phyloP scores from a whole-genome alignment of 2,888 invertebrate species.

The Heterodera filipjevi region DNA sequence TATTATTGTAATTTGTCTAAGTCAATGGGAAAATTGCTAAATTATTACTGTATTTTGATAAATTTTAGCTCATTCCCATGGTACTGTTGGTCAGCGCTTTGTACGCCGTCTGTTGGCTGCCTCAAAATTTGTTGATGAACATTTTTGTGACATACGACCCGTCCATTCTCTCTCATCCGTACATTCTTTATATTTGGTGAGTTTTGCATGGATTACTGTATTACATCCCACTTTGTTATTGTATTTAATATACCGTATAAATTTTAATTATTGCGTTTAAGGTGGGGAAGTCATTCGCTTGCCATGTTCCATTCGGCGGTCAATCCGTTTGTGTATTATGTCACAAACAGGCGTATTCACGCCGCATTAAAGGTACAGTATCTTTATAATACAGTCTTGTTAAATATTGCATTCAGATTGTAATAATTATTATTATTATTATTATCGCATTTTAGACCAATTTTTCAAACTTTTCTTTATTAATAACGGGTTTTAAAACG shows the following conservation, averaged over 20 bases:
- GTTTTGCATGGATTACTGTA: background rate
- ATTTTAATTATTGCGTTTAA: constrained; percentile 33
- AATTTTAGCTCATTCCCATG: constrained; percentile 61
- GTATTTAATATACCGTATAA: background rate
- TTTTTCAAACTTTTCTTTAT: no score
- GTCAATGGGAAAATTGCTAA: background rate
- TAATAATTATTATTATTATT: no score
- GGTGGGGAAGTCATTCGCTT: constrained; percentile 63
- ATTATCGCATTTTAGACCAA: no score
- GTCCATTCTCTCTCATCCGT: constrained; percentile 50
- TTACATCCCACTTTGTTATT: background rate
- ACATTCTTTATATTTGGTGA: constrained; percentile 62
- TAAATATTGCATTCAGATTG: no score
- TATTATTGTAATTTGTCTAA: background rate
- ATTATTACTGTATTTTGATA: background rate
- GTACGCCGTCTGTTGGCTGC: constrained; percentile 64
- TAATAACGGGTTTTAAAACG: no score
- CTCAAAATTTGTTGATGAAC: constrained; percentile 63
- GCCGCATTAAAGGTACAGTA: constrained; percentile 77
- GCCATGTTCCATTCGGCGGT: constrained; percentile 64
- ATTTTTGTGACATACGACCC: constrained; percentile 55
- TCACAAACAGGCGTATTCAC: constrained; percentile 74
- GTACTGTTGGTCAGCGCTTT: constrained; percentile 61
- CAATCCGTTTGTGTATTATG: constrained; percentile 63
- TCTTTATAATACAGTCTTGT: no score